Base-by-base conservation (phyloP, 1,140 invertebrate genomes). In the Caenorhabditis briggsae region DNA sequence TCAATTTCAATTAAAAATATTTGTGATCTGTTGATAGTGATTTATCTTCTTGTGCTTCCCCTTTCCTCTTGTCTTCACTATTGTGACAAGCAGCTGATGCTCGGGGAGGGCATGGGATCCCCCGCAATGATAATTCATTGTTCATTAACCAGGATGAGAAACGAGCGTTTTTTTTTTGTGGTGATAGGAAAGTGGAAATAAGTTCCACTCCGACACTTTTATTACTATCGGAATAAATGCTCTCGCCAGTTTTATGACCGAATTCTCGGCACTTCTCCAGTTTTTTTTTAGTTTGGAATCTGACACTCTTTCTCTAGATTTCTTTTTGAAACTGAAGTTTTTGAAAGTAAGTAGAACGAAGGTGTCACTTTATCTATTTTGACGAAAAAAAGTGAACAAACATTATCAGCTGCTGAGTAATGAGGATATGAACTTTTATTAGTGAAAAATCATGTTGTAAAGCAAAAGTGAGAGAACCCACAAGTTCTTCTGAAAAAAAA, bases 41-140 rank as follows among this genome's bases (percentile, higher is more conserved):
- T 43, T 53, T 78, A 41, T 78, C 16, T 25, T 33, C 33, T 3
- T 65, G 23, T 33, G 50, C 50, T 20, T 25, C 59, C 25, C 25
- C 59, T 61, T 11, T 78, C 33, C n/a, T n/a, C n/a, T n/a, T 78
- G 2, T 50, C 43, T 78, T 78, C 20, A 46, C 20, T 78, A 20
- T 50, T 78, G n/a, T 50, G 70, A 78, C 70, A 78, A 78, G 33
- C 70, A 78, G 33, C 70, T 50, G 70, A 78, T 70, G 41, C 41
- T 46, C n/a, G 14, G 14, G 20, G 20, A 11, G n/a, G 59, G 25
- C 25, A 61, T 33, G 33, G 3, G 33, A 33, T 33, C 23, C 43
- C 11, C 18, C 14, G 12, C 11, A 16, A 48, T 50, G n/a, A 78
- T 78, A 50, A 50, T 48, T 78, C 25, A 78, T 78, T 78, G 43